These are phyloP conservation scores for Ambastaia sidthimunki DNA, from an alignment of 2,797 vertebrate species.

Conservation along the genomic window DNA sequence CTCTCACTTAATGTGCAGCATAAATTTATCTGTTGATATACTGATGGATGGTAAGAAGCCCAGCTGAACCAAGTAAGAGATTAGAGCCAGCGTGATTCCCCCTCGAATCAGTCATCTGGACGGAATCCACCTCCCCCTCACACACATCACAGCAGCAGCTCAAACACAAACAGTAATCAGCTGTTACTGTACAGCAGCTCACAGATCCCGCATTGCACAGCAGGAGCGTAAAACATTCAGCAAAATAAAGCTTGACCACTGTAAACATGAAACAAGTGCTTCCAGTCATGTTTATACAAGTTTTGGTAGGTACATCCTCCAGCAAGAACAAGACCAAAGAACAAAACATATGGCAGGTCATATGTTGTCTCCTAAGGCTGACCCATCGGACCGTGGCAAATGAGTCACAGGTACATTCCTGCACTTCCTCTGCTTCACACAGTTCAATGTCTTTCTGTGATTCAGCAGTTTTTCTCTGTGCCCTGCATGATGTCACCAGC, in stretches of 20 bases:
- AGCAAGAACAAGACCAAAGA: background rate
- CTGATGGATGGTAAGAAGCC: conserved; percentile 31
- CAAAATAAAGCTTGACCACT: background rate
- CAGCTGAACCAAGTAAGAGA: conserved; percentile 47
- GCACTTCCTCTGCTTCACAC: conserved; percentile 22
- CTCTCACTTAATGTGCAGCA: conserved; percentile 2
- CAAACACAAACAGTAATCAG: conserved; percentile 33
- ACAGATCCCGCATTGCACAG: background rate
- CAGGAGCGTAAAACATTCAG: background rate
- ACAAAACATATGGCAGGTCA: conserved; percentile 31
- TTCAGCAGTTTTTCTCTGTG: conserved; percentile 71
- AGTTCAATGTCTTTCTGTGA: conserved; percentile 68
- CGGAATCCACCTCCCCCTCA: background rate
- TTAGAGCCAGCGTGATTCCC: conserved; percentile 30
- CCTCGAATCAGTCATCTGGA: conserved; percentile 10
- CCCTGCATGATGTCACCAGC: conserved; percentile 59
- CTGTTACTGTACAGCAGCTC: conserved; percentile 21
- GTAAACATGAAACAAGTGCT: background rate
- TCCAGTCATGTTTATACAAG: background rate
- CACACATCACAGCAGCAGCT: conserved; percentile 34
- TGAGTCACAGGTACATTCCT: conserved; percentile 63
- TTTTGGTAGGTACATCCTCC: background rate
- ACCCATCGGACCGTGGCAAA: conserved; percentile 33
- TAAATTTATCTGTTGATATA: conserved; percentile 42
- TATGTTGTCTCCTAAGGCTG: conserved; percentile 27